Evolutionary conservation across 2,888 invertebrate genomes (phyloP), one percentile per base, ranked within the genome.

Genomic region (Strigamia maritima): DNA sequence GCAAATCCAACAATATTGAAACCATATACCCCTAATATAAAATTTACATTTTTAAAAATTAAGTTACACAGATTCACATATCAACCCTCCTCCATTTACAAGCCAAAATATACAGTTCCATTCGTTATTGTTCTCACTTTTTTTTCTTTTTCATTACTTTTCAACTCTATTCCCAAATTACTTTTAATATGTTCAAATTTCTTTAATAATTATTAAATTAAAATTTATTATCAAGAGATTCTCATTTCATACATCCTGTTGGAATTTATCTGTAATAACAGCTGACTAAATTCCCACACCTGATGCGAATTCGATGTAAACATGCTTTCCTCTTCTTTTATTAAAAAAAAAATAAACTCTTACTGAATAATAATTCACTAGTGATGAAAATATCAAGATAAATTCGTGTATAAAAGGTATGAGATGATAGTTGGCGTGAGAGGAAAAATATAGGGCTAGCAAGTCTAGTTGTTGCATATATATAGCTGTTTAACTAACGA

Each of bases 401-500:
- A 28, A 28, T 70, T n/a, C 14, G 26, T 8, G 28, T 65, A 24
- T 65, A 24, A 24, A 49, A 49, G 49, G 14, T 49, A 12, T 12
- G 19, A 65, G 24, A 22, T 28, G 1, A 70, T 12, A 70, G 70
- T 70, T 70, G 16, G 70, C 70, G 70, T 70, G 70, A 70, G 70
- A 28, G 70, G 28, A 1, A 65, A 70, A 70, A 70, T 70, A 70
- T 28, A 70, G 70, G 70, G 70, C 26, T 70, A 28, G 70, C 54
- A 28, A 70, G 16, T 70, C 14, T 12, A 10, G n/a, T 70, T 24
- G 60, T 70, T 70, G 70, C 70, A 70, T 70, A 70, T 28, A 70
- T 70, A 70, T 70, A 70, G 70, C 70, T 70, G 28, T 28, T 70
- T 70, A 70, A 65, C 65, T 65, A 65, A 28, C 70, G 70, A 70